Evolutionary conservation across 1,140 invertebrate genomes (phyloP), one percentile per base, ranked within the genome.

Genomic region (Rhizoglyphus robini): DNA sequence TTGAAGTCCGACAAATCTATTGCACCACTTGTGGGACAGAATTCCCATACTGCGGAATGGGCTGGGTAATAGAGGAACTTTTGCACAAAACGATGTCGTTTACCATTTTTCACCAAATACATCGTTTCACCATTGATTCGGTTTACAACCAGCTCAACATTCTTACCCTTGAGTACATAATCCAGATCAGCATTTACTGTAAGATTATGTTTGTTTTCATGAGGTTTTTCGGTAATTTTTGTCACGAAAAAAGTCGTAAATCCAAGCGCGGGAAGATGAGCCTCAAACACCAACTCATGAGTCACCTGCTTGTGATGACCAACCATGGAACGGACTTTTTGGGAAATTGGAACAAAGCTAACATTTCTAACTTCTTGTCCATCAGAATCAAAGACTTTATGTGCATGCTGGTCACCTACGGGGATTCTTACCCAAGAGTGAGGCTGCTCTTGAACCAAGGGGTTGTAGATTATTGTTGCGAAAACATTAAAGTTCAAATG

Each of bases 381-480:
- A 23, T 75, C 65, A 23, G 82, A 80, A 65, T 77, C 76, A 47
- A 77, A 79, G 3, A 91, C 82, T 1, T 71, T 73, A 72, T 86
- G 91, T 3, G 38, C 27, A 3, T 76, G 74, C 13, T 74, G 72
- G 47, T 77, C 79, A 0, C 73, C 70, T 0, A 87, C 84, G 0
- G 90, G 90, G 15, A 94, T 32, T n/a, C 86, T 78, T 11, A 91
- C 77, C 68, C 82, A 83, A 34, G 81, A n/a, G n/a, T n/a, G 77
- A 15, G 65, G 65, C 0, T 86, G 78, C 34, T 78, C 73, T 34
- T 83, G 80, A 63, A 84, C 85, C 8, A 88, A 71, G 0, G 90
- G 88, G 75, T 96, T 97, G 73, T 90, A 88, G 2, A 90, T 70
- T 0, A 84, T 83, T 0, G 88, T 77, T 1, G 84, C 73, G 72